Conservation (phyloP, 2,888 invertebrate genomes). For the Oxytorus armatus region DNA sequence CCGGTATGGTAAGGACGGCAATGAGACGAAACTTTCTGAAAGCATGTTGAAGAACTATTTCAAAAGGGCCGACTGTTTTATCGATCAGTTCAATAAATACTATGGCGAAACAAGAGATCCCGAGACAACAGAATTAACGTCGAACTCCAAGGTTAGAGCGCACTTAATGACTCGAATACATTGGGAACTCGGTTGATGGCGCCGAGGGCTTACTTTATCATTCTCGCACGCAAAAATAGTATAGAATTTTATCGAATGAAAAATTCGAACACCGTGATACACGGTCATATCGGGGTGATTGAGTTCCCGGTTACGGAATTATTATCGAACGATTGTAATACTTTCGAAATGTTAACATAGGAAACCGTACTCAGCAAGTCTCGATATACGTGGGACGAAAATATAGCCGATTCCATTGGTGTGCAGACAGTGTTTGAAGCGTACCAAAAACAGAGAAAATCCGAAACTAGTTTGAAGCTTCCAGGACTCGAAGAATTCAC, state of each 20-base stretch:
- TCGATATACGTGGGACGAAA: constrained; percentile 85
- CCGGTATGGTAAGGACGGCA: constrained; percentile 20
- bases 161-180: too few relatives aligned
- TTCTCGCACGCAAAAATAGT: too few relatives aligned
- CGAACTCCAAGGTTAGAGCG: constrained; percentile 8
- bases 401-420: constrained; percentile 94
- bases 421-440: constrained; percentile 90
- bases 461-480: constrained; percentile 83
- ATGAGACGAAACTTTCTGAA: constrained; percentile 23
- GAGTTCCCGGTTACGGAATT: too few relatives aligned
- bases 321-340: too few relatives aligned
- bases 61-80: constrained; percentile 65
- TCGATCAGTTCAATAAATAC: constrained; percentile 63
- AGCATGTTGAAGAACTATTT: constrained; percentile 62
- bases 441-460: constrained; percentile 81
- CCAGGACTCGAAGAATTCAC: constrained; percentile 88
- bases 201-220: too few relatives aligned
- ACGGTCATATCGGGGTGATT: too few relatives aligned
- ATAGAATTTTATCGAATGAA: too few relatives aligned
- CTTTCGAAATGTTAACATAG: too few relatives aligned
- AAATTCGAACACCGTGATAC: too few relatives aligned
- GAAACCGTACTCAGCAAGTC: neutral
- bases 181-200: too few relatives aligned
- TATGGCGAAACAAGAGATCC: constrained; percentile 34
- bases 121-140: constrained; percentile 8